Conservation (phyloP, 2,888 invertebrate species). For the Rhagophthalmus giganteus region DNA sequence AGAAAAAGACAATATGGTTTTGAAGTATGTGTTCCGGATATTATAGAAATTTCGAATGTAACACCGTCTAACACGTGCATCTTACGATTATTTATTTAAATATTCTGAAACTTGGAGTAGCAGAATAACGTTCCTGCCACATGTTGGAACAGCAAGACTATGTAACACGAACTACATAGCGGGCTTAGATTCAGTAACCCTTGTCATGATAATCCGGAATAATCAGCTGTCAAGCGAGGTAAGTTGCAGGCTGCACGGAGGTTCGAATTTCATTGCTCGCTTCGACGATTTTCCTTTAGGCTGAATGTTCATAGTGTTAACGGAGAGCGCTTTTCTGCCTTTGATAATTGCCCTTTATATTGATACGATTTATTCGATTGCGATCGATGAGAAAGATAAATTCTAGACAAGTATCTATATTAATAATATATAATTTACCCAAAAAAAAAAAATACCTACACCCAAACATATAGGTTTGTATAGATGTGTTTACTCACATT, state of each 20-base stretch:
- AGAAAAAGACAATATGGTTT: too few relatives aligned
- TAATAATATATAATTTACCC: too few relatives aligned
- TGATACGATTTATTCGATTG: conserved; percentile 10
- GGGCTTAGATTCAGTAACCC: conserved; percentile 24
- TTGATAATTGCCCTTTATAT: conserved; percentile 16
- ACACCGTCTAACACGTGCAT: too few relatives aligned
- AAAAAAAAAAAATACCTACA: too few relatives aligned
- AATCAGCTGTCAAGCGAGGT: conserved; percentile 34
- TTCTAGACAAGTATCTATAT: too few relatives aligned
- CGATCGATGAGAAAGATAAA: too few relatives aligned
- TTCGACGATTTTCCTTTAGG: conserved; percentile 20
- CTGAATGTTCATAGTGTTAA: conserved; percentile 18
- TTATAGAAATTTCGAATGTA: too few relatives aligned
- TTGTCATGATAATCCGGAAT: conserved; percentile 37
- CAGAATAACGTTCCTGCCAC: conserved; percentile 3
- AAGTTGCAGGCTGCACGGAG: conserved; percentile 25
- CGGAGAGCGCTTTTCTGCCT: conserved; percentile 9
- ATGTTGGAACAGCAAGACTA: conserved; percentile 12
- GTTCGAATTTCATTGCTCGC: conserved; percentile 31
- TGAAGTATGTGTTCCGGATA: too few relatives aligned
- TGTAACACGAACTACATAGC: conserved; percentile 15
- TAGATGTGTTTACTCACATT: too few relatives aligned
- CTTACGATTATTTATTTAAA: not conserved
- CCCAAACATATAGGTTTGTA: too few relatives aligned
- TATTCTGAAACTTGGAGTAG: conserved; percentile 1